These are phyloP conservation scores for Andrena chrysosceles DNA, from an alignment of 2,888 invertebrate species.

Conservation along the genomic window DNA sequence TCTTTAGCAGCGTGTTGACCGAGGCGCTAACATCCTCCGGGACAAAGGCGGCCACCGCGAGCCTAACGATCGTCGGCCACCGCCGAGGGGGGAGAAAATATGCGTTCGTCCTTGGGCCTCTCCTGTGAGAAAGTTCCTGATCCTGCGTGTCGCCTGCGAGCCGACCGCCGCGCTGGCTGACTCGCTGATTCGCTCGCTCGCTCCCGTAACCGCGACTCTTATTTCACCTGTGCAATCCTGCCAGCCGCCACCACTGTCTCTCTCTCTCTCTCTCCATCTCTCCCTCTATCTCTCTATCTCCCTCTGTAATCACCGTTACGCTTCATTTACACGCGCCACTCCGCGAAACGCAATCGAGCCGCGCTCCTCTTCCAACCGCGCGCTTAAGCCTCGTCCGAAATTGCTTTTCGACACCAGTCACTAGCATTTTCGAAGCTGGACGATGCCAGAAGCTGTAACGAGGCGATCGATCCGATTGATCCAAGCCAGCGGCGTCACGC, in stretches of 20 bases:
- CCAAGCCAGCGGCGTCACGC: neutral
- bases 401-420: constrained; percentile 14
- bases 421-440: neutral
- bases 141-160: constrained; percentile 47
- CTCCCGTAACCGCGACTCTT: constrained; percentile 29
- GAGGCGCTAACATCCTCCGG: constrained; percentile 81
- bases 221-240: constrained; percentile 45
- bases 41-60: constrained; percentile 73
- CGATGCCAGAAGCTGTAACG: constrained; percentile 5
- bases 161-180: neutral
- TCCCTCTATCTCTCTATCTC: no score
- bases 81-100: constrained; percentile 26
- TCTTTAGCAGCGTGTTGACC: constrained; percentile 78
- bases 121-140: constrained; percentile 70
- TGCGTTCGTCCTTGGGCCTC: constrained; percentile 64
- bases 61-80: constrained; percentile 49
- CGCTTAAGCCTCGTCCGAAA: constrained; percentile 17
- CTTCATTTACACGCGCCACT: constrained; percentile 50
- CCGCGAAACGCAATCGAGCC: constrained; percentile 39
- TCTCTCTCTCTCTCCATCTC: no score
- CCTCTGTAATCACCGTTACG: constrained; percentile 42
- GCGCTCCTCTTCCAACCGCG: neutral
- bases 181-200: constrained; percentile 6
- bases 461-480: constrained; percentile 30
- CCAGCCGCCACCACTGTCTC: constrained; percentile 6